Conservation (phyloP, 2,797 vertebrate species). For the Falco peregrinus region DNA sequence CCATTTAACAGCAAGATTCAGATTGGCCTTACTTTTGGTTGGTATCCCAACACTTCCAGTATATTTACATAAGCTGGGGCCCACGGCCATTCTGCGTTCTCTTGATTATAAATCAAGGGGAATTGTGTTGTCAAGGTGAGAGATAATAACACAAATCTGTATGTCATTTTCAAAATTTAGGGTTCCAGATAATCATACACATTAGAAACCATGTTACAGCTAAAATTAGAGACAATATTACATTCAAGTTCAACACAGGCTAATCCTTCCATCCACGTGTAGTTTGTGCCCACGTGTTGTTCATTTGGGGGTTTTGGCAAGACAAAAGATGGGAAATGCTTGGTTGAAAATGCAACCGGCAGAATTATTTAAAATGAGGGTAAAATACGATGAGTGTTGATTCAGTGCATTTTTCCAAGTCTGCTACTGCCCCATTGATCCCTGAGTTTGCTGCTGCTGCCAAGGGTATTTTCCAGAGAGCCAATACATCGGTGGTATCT, state of each 20-base stretch:
- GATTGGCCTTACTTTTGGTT: too few relatives aligned
- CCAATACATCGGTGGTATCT: too few relatives aligned
- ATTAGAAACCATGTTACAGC: not conserved
- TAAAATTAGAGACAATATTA: not conserved
- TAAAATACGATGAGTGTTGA: too few relatives aligned
- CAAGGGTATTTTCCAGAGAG: too few relatives aligned
- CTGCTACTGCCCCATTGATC: too few relatives aligned
- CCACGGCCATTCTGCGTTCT: not conserved
- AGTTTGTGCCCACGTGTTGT: not conserved
- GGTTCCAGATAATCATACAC: not conserved
- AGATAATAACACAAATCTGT: not conserved
- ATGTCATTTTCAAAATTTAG: not conserved
- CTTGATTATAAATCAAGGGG: not conserved
- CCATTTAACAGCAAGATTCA: not conserved
- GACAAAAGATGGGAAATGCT: too few relatives aligned
- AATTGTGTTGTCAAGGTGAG: not conserved
- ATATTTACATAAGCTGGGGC: not conserved
- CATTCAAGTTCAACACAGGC: not conserved
- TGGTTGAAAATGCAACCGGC: too few relatives aligned
- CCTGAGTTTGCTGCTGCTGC: too few relatives aligned
- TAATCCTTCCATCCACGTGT: not conserved
- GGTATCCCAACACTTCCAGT: not conserved
- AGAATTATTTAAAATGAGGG: too few relatives aligned
- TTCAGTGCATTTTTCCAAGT: too few relatives aligned
- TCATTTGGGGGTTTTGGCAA: too few relatives aligned